Evolutionary conservation across 2,113 vertebrate genomes (phyloP).

Genomic region (Gymnorhina tibicen): DNA sequence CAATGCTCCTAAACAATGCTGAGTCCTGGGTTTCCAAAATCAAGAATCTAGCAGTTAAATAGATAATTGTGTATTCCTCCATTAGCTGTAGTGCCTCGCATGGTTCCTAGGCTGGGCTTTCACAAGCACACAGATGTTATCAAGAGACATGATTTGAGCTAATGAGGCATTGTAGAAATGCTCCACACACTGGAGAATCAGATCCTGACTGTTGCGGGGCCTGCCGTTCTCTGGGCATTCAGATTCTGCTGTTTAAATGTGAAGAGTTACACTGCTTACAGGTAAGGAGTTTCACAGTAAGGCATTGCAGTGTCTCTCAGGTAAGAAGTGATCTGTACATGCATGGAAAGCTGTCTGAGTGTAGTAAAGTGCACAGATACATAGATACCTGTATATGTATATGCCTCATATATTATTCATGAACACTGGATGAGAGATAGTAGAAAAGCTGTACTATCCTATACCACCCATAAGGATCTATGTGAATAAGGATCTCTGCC

Average conservation of each 20-base stretch:
- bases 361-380: background rate
- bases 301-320: background rate
- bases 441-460: background rate
- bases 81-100: background rate
- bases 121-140: background rate
- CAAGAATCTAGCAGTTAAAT: background rate
- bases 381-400: too few species aligned
- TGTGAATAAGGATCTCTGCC: background rate
- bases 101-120: background rate
- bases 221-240: background rate
- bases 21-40: background rate
- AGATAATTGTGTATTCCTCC: background rate
- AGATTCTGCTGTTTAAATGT: background rate
- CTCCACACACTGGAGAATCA: background rate
- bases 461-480: background rate
- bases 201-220: rapidly evolving
- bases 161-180: background rate
- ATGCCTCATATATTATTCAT: background rate
- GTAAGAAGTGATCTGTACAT: background rate
- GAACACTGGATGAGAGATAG: background rate
- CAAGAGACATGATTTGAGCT: background rate
- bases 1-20: background rate
- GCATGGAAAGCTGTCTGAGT: background rate
- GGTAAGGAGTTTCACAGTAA: background rate
- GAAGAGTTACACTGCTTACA: background rate